These are phyloP conservation scores for Bembecia ichneumoniformis DNA, from an alignment of 2,888 invertebrate genomes.

Conservation along the genomic window DNA sequence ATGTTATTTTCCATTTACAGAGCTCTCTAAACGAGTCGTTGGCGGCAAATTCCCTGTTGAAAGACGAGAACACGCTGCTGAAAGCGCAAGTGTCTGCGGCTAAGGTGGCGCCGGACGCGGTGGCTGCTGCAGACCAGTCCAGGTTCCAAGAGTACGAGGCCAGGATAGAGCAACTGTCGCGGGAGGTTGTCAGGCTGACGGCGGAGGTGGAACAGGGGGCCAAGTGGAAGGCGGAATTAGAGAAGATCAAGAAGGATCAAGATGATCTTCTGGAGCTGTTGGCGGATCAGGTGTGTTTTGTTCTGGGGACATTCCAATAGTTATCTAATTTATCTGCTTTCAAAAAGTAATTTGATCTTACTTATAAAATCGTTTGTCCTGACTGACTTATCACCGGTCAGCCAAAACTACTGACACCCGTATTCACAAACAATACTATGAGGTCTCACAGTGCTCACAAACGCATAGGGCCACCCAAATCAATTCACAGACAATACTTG, in stretches of 20 bases:
- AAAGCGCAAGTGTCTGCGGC: constrained; percentile 78
- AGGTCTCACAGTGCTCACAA: no score
- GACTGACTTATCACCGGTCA: no score
- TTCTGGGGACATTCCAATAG: no score
- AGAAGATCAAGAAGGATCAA: constrained; percentile 86
- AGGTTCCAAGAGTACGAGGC: constrained; percentile 19
- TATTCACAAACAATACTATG: no score
- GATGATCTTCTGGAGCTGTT: constrained; percentile 92
- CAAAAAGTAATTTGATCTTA: no score
- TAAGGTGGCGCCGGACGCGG: constrained; percentile 8
- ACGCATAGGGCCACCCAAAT: no score
- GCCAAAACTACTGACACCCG: no score
- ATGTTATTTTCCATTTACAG: constrained; percentile 21
- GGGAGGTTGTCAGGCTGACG: constrained; percentile 19
- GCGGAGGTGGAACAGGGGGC: constrained; percentile 26
- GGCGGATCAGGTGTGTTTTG: constrained; percentile 81
- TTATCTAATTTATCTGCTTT: no score
- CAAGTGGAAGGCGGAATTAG: constrained; percentile 60
- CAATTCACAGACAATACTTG: no score
- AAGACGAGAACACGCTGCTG: constrained; percentile 89
- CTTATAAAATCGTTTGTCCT: no score
- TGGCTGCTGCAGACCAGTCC: constrained; percentile 13
- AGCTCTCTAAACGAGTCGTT: constrained; percentile 75
- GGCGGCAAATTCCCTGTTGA: constrained; percentile 80
- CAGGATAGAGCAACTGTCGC: constrained; percentile 23